Percentiles rank a stretch among this genome's conserved stretches.
Evolutionary conservation across 1,140 invertebrate genomes (phyloP).

Genomic region (Euschistus heros): DNA sequence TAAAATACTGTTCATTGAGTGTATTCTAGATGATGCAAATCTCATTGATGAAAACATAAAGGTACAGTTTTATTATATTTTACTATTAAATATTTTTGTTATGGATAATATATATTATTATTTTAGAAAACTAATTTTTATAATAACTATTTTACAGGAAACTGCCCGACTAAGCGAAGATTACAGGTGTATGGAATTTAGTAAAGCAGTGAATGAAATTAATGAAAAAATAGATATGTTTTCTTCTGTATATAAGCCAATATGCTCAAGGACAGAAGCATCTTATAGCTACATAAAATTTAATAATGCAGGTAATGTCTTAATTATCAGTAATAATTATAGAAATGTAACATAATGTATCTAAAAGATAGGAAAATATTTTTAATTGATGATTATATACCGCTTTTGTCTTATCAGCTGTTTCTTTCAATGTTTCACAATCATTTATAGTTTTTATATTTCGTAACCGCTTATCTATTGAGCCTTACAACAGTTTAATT

Average conservation of each 20-base stretch:
- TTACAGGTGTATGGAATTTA: conserved; percentile 66
- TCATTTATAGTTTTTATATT: no score
- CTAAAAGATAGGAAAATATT: no score
- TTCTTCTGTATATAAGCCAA: conserved; percentile 63
- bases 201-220: conserved; percentile 69
- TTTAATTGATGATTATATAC: no score
- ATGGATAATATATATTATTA: neutral
- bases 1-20: conserved; percentile 86
- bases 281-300: conserved; percentile 52
- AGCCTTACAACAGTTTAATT: no score
- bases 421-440: no score
- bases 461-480: no score
- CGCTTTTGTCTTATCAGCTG: no score
- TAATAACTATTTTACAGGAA: conserved; percentile 44
- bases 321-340: neutral
- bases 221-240: conserved; percentile 77
- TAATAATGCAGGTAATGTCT: conserved; percentile 49
- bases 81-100: neutral
- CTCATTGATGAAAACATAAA: conserved; percentile 76
- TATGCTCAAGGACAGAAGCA: conserved; percentile 45
- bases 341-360: no score
- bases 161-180: conserved; percentile 85
- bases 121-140: neutral
- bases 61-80: conserved; percentile 34
- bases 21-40: conserved; percentile 72